A percentile compares a stretch with the other conserved stretches of the same genome.
Evolutionary conservation across 2,113 vertebrate species (phyloP).

Genomic region (Geococcyx californianus): DNA sequence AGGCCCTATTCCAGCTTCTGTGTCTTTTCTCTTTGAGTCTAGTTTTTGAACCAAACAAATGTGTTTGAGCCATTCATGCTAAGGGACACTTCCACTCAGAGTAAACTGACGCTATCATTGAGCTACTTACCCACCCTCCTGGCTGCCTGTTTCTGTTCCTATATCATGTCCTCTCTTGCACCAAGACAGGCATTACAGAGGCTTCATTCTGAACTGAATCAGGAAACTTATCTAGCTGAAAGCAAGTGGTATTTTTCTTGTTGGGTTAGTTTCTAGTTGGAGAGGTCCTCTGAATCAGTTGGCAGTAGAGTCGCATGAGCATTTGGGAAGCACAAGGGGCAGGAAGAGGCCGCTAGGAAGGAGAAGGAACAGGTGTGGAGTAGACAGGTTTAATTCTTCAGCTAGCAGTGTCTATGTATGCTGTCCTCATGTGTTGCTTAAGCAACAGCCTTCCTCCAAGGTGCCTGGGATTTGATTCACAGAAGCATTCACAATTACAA

Average conservation of each 20-base stretch:
- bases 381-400: not conserved
- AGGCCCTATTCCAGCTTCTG: not conserved
- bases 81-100: not conserved
- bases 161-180: not conserved
- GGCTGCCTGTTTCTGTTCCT: not conserved
- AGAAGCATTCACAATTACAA: not conserved
- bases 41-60: not conserved
- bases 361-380: not conserved
- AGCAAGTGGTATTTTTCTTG: not conserved
- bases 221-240: not conserved
- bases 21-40: not conserved
- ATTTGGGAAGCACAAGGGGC: not conserved
- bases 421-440: not conserved
- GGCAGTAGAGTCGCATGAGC: fast-evolving
- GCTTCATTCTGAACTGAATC: not conserved
- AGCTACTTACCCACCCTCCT: not conserved
- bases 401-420: not conserved
- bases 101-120: not conserved
- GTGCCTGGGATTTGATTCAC: not conserved
- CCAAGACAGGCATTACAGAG: not conserved
- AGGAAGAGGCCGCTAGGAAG: not conserved
- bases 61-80: not conserved
- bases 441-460: not conserved
- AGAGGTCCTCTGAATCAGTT: not conserved
- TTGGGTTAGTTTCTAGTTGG: not conserved